These are phyloP conservation scores for Tetranychus urticae DNA, from an alignment of 1,140 invertebrate genomes.

Conservation along the genomic window DNA sequence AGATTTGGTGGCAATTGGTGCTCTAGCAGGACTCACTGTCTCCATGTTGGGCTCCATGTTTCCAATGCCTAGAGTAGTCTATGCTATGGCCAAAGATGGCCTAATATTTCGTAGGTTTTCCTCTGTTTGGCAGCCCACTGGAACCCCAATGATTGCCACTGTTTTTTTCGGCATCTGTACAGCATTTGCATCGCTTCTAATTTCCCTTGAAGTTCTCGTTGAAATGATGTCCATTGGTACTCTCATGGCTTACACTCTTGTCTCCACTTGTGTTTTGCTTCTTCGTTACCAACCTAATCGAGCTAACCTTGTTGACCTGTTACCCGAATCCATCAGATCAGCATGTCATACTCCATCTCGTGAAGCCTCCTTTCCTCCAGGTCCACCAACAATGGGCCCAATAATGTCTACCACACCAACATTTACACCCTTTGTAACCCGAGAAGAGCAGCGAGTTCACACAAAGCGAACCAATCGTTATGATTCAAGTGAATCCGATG, in stretches of 20 bases:
- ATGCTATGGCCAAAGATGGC: constrained; percentile 79
- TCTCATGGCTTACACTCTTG: constrained; percentile 63
- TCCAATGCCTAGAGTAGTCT: constrained; percentile 77
- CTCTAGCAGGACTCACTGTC: constrained; percentile 63
- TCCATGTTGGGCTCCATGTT: constrained; percentile 90
- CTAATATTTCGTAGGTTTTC: constrained; percentile 46
- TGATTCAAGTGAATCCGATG: constrained; percentile 13
- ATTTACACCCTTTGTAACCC: not conserved
- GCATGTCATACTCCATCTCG: constrained; percentile 13
- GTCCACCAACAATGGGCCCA: not conserved
- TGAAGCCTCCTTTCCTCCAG: constrained; percentile 1
- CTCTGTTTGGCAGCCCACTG: constrained; percentile 28
- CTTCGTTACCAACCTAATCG: constrained; percentile 52
- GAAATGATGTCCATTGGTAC: constrained; percentile 88
- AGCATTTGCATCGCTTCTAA: constrained; percentile 53
- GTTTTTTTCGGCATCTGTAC: constrained; percentile 24
- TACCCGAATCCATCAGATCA: constrained; percentile 37
- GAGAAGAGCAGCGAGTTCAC: constrained; percentile 6
- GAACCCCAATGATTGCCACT: constrained; percentile 28
- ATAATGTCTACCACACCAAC: not conserved
- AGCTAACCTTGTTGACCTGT: constrained; percentile 54
- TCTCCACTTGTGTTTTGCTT: constrained; percentile 14
- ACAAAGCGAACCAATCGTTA: constrained; percentile 10
- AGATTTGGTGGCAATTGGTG: constrained; percentile 65
- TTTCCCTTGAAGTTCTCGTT: constrained; percentile 40